These are phyloP conservation scores for Erpornis zantholeuca DNA, from an alignment of 2,113 vertebrate genomes.

Conservation along the genomic window DNA sequence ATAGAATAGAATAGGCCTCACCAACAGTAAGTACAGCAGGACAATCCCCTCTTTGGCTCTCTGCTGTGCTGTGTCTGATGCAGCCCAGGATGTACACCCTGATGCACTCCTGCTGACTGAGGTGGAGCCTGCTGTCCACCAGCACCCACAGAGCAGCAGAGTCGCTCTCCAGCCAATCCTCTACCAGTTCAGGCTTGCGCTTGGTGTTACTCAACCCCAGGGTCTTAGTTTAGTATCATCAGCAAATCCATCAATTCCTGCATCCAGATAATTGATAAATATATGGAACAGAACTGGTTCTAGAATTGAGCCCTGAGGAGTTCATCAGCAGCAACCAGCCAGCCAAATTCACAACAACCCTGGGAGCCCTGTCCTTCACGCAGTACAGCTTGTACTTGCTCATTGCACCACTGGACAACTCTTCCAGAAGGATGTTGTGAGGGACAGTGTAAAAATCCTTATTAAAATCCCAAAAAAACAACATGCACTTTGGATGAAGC, in stretches of 20 bases:
- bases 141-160: background rate
- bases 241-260: background rate
- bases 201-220: background rate
- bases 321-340: background rate
- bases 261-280: background rate
- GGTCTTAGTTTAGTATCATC: background rate
- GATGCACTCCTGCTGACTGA: background rate
- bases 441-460: background rate
- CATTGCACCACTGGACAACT: background rate
- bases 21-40: background rate
- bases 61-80: background rate
- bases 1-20: background rate
- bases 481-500: background rate
- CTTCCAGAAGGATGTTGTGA: background rate
- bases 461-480: background rate
- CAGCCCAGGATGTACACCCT: too few relatives aligned
- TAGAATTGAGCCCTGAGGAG: background rate
- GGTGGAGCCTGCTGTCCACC: fast-evolving
- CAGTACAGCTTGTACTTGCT: background rate
- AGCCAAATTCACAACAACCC: background rate
- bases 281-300: background rate
- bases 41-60: background rate
- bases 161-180: background rate
- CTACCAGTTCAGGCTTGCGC: background rate
- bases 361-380: background rate